These are phyloP conservation scores for Wasmannia auropunctata DNA, from an alignment of 1,140 invertebrate genomes.

Conservation along the genomic window DNA sequence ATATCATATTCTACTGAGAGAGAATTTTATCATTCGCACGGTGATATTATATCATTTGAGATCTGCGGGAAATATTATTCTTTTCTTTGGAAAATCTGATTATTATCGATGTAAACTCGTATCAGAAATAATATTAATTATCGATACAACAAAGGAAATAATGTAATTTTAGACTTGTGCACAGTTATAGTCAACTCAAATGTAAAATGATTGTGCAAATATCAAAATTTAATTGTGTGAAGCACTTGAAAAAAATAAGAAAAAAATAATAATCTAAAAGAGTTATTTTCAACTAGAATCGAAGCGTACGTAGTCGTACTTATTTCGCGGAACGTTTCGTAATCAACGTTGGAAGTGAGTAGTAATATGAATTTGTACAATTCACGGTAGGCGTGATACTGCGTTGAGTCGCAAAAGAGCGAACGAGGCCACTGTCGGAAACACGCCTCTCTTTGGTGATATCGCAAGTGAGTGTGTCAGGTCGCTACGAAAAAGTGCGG, in stretches of 20 bases:
- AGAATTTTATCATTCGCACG: background rate
- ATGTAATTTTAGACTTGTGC: background rate
- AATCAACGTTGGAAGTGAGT: constrained; percentile 24
- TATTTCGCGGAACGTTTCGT: constrained; percentile 17
- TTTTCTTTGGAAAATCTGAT: background rate
- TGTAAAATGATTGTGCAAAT: background rate
- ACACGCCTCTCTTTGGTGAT: background rate
- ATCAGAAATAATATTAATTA: background rate
- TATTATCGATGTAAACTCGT: background rate
- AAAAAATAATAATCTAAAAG: background rate
- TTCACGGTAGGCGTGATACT: constrained; percentile 75
- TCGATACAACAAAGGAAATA: background rate
- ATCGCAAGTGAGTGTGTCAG: background rate
- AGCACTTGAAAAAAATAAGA: background rate
- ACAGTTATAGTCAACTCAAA: background rate
- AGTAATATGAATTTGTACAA: constrained; percentile 64
- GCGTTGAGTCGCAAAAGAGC: constrained; percentile 49
- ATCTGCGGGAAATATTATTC: background rate
- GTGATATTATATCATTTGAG: background rate
- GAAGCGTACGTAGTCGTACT: background rate
- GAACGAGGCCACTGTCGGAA: constrained; percentile 21
- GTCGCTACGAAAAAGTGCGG: background rate
- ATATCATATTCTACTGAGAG: background rate
- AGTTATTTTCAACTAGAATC: background rate
- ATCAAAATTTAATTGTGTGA: background rate